Evolutionary conservation across 2,888 invertebrate genomes (phyloP), one percentile per base, ranked within the genome.

Genomic region (Tribolium freemani): DNA sequence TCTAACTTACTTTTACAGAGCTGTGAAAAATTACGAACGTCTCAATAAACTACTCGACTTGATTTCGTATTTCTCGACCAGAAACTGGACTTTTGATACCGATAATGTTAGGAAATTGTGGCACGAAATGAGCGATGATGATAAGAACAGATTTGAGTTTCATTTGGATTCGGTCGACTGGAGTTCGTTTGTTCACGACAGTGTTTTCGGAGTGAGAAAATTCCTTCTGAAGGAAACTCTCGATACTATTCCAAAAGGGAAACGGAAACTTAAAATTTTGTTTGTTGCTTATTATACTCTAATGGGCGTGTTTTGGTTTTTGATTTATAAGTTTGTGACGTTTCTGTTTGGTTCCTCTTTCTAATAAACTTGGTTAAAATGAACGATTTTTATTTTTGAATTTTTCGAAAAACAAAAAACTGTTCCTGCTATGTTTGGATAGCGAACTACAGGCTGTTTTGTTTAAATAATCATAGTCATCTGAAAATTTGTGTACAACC

Each of bases 151-250:
- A 2, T 84, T 81, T 64, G 90, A 91, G 13, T 95, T 94, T 85
- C 92, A 92, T 82, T 88, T 46, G 48, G 13, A 87, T 0, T 88
- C 91, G 26, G 87, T 96, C 79, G 89, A 93, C 46, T 97, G 96
- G 96, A 90, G 92, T 3, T 87, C 88, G 0, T 95, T 92, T 79
- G 91, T 93, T 79, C 88, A 90, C 72, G 89, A 88, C 50, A 94
- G 94, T 79, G 87, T 93, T 5, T 86, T 89, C 84, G 96, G 96
- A 1, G 89, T 94, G 53, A 89, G 96, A 75, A 89, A 92, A 0
- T 96, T 93, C 83, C 86, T 96, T 8, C 86, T 96, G 53, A 95
- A 95, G 78, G 96, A 96, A 82, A 92, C 93, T 21, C 84, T 93
- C 3, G 91, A 91, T 0, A 93, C 93, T 0, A 84, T 94, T 60